Percentiles rank a stretch among this genome's conserved stretches.
phyloP scores from a whole-genome alignment of 2,113 vertebrate species.

The Asarcornis scutulata region DNA sequence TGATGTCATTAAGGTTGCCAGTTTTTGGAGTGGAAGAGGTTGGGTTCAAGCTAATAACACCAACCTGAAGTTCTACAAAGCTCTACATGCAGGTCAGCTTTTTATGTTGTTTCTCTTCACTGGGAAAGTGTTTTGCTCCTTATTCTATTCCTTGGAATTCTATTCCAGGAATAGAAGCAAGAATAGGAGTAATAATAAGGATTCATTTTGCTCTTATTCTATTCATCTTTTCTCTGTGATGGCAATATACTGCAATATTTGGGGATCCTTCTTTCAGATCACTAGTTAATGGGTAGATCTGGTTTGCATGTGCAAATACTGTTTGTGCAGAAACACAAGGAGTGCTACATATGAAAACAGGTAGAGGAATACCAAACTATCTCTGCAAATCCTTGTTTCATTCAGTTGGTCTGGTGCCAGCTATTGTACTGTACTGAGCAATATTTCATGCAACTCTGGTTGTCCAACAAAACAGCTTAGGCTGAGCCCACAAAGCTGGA shows the following conservation, averaged over 20 bases:
- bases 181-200: no score
- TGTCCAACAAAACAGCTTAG: not conserved
- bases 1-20: not conserved
- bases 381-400: not conserved
- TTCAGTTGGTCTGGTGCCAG: not conserved
- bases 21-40: not conserved
- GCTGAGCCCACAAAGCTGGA: not conserved
- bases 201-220: no score
- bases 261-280: not conserved
- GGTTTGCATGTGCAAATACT: not conserved
- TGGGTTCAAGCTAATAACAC: not conserved
- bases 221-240: not conserved
- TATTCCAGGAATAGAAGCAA: no score
- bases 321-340: not conserved
- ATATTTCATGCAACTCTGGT: not conserved
- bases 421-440: not conserved
- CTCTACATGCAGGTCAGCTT: not conserved
- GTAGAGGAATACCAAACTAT: not conserved
- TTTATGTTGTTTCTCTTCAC: not conserved
- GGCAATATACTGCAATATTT: not conserved
- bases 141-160: no score
- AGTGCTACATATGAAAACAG: not conserved
- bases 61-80: not conserved
- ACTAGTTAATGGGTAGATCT: not conserved
- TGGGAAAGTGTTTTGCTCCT: not conserved